Conservation (phyloP, 2,797 vertebrate species). For the Myotis vivesi region DNA sequence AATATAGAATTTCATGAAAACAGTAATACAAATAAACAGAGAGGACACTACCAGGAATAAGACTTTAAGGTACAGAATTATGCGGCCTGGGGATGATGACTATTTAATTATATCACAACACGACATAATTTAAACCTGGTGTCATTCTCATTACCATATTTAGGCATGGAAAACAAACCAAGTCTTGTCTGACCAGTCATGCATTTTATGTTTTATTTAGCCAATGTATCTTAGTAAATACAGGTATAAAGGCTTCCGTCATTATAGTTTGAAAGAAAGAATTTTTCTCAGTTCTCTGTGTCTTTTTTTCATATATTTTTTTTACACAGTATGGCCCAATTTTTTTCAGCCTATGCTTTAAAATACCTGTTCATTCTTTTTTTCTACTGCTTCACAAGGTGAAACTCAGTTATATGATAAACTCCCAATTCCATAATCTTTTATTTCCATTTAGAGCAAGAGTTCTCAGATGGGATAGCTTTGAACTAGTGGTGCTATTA, state of each 20-base stretch:
- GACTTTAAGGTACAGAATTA: not conserved
- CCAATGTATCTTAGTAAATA: slow-evolving; percentile 5
- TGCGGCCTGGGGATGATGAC: not conserved
- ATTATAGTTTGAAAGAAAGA: not conserved
- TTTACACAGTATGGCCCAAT: not conserved
- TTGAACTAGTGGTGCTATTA: not conserved
- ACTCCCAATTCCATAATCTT: not conserved
- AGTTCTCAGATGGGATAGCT: not conserved
- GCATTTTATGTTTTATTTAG: not conserved
- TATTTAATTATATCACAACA: not conserved
- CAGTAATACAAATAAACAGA: not conserved
- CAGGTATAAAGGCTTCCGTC: not conserved
- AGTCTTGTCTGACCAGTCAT: not conserved
- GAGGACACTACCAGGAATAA: not conserved
- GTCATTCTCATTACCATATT: not conserved
- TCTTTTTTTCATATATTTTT: not conserved
- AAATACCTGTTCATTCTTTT: not conserved
- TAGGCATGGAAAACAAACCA: not conserved
- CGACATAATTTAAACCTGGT: not conserved
- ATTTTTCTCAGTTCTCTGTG: not conserved
- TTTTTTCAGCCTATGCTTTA: slow-evolving; percentile 26
- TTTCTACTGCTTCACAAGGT: not conserved
- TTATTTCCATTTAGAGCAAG: slow-evolving; percentile 10
- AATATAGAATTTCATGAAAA: not conserved
- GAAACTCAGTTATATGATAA: not conserved